These are phyloP conservation scores for Triops longicaudatus DNA, from an alignment of 1,140 invertebrate species.

Conservation along the genomic window DNA sequence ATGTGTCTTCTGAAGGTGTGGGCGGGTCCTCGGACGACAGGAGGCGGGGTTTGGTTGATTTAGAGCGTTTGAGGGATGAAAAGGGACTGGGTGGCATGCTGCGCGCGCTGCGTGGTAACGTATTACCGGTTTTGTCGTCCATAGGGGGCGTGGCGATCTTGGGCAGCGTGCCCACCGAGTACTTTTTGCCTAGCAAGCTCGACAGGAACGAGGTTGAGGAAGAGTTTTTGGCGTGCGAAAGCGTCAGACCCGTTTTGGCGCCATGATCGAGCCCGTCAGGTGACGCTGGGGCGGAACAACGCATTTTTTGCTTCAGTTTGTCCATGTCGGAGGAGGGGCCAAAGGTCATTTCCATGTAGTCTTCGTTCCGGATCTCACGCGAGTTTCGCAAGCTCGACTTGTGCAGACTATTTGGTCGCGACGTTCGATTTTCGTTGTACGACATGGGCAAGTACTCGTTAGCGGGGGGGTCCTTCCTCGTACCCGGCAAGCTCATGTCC, in stretches of 20 bases:
- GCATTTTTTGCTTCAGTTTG: not conserved
- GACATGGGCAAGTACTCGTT: constrained; percentile 25
- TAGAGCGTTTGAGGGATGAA: constrained; percentile 27
- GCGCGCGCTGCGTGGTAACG: constrained; percentile 20
- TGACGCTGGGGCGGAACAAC: constrained; percentile 13
- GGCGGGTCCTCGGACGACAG: not conserved
- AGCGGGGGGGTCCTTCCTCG: not conserved
- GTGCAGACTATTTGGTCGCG: not conserved
- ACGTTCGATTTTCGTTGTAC: constrained; percentile 11
- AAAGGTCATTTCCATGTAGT: constrained; percentile 30
- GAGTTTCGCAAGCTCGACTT: constrained; percentile 16
- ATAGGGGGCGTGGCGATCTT: constrained; percentile 17
- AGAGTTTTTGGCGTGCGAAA: not conserved
- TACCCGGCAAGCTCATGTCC: constrained; percentile 20
- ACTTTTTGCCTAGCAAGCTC: constrained; percentile 24
- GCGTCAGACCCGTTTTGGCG: not conserved
- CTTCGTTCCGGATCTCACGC: constrained; percentile 25
- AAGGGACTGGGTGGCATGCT: constrained; percentile 28
- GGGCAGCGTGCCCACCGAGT: not conserved
- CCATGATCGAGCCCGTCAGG: constrained; percentile 16
- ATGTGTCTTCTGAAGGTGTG: not conserved
- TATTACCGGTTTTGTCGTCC: not conserved
- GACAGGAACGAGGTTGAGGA: constrained; percentile 20
- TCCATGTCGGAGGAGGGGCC: not conserved
- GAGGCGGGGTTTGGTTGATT: constrained; percentile 13